Percentiles rank a stretch among this genome's conserved stretches.
Conservation (phyloP, 92 coral and sea anemone species). For the Phymanthus crucifer region DNA sequence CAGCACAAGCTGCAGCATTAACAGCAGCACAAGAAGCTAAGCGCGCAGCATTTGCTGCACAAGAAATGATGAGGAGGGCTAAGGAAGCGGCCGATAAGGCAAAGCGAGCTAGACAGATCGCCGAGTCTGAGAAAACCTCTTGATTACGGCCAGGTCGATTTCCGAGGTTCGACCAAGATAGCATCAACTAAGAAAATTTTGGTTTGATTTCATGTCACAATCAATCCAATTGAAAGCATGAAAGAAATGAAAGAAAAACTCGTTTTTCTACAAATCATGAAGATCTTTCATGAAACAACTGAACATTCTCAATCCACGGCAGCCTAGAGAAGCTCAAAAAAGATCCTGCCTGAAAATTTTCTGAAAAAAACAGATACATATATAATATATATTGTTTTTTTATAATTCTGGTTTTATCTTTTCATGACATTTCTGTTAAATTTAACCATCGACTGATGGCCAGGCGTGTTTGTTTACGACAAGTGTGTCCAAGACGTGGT, state of each 20-base stretch:
- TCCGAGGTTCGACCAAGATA: background rate
- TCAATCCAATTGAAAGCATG: background rate
- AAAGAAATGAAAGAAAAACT: background rate
- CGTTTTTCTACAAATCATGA: no score
- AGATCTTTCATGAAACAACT: no score
- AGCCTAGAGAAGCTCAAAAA: no score
- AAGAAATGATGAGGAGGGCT: conserved; percentile 67
- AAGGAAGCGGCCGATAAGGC: conserved; percentile 77
- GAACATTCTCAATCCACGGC: no score
- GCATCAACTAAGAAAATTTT: background rate
- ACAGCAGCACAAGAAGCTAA: conserved; percentile 89
- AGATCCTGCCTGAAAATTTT: background rate
- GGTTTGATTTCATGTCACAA: background rate
- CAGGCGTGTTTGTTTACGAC: background rate
- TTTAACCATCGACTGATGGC: background rate
- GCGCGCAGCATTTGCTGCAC: conserved; percentile 72
- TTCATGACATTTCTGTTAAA: background rate
- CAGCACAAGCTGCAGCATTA: conserved; percentile 81
- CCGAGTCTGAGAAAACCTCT: conserved; percentile 22
- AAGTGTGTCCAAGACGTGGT: background rate
- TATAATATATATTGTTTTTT: no score
- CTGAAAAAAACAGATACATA: background rate
- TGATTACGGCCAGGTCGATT: conserved; percentile 1
- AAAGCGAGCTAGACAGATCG: conserved; percentile 57
- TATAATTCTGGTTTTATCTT: background rate